Evolutionary conservation across 2,797 vertebrate species (phyloP).

Genomic region (Peromyscus eremicus): DNA sequence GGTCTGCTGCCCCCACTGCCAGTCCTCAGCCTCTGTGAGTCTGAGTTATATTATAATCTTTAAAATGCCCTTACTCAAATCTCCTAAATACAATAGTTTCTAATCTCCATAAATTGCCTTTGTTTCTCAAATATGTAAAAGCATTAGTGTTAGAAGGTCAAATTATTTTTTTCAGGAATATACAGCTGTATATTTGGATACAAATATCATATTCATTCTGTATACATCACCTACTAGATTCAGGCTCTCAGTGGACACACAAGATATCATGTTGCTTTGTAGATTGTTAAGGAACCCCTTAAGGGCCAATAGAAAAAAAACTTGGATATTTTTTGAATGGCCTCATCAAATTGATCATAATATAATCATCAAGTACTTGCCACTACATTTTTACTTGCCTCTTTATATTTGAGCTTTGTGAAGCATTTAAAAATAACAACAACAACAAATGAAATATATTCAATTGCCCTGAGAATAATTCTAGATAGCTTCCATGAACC

Average conservation of each 20-base stretch:
- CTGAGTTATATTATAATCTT: background rate
- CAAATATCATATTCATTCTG: background rate
- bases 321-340: slow-evolving; percentile 35
- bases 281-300: background rate
- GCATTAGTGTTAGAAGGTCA: background rate
- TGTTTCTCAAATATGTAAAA: background rate
- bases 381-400: slow-evolving; percentile 66
- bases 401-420: slow-evolving; percentile 62
- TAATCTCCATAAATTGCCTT: background rate
- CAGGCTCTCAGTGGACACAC: background rate
- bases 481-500: slow-evolving; percentile 79
- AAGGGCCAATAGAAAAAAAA: slow-evolving; percentile 1
- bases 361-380: slow-evolving; percentile 38
- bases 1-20: accelerated
- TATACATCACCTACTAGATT: background rate
- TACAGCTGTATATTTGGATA: background rate
- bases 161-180: background rate
- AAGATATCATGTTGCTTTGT: background rate
- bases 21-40: background rate
- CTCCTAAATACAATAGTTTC: slow-evolving; percentile 13
- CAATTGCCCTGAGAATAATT: slow-evolving; percentile 79
- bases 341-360: slow-evolving; percentile 44
- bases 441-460: slow-evolving; percentile 67
- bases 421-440: slow-evolving; percentile 14
- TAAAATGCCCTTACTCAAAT: background rate